Conservation (phyloP, 1,140 invertebrate species). For the honey bee (Apis mellifera) region DNA sequence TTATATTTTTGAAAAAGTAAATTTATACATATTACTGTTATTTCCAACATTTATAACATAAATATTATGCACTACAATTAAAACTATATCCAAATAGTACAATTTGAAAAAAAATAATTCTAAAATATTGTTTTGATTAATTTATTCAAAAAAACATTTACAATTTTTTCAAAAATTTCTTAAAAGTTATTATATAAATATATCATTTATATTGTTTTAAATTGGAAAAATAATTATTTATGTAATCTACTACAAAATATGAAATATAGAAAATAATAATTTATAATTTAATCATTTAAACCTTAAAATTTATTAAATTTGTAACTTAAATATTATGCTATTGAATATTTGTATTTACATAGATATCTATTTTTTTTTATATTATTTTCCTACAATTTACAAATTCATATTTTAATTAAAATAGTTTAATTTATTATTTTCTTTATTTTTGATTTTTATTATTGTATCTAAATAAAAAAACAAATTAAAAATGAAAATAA, state of each 20-base stretch:
- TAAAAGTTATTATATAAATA: background rate
- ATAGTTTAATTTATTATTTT: background rate
- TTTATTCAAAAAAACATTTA: background rate
- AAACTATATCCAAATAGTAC: background rate
- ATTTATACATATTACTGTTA: background rate
- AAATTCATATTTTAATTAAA: background rate
- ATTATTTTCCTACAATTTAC: background rate
- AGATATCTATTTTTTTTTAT: background rate
- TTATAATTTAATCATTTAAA: background rate
- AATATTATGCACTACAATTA: background rate
- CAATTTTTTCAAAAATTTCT: background rate
- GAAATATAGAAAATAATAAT: no score
- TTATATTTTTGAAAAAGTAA: conserved; percentile 1
- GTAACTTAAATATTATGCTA: background rate
- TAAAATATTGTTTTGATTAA: background rate
- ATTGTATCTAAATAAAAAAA: background rate
- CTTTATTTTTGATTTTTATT: background rate
- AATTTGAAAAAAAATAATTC: background rate
- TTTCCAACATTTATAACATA: background rate
- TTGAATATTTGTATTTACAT: background rate
- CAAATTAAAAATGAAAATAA: background rate
- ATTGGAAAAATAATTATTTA: background rate
- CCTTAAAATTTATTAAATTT: background rate
- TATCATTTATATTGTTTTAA: background rate
- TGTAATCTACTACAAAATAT: background rate